Evolutionary conservation across 2,113 vertebrate genomes (phyloP).

Genomic region (Pandion haliaetus): DNA sequence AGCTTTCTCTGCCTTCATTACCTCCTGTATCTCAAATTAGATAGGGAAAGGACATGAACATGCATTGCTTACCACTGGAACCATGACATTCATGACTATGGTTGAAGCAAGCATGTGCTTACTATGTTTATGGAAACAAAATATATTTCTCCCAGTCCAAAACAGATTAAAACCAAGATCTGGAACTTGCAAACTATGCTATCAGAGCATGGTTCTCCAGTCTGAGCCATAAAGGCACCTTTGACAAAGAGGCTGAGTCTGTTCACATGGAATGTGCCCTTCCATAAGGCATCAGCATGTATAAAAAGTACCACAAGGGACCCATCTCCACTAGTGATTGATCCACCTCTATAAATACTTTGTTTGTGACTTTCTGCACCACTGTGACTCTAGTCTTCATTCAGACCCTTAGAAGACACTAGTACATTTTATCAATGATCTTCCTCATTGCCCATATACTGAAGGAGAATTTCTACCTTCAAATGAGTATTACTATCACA

Average conservation of each 20-base stretch:
- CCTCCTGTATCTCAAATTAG: neutral
- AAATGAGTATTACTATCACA: neutral
- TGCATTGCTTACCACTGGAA: neutral
- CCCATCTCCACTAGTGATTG: neutral
- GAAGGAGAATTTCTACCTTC: neutral
- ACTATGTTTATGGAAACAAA: neutral
- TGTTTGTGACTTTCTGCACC: neutral
- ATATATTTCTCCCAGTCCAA: neutral
- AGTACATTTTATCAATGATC: neutral
- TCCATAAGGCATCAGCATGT: neutral
- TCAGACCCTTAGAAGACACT: neutral
- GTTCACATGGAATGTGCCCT: neutral
- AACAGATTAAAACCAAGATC: neutral
- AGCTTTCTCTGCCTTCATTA: neutral
- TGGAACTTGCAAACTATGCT: neutral
- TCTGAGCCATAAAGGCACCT: neutral
- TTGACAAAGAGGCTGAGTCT: neutral
- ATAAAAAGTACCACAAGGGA: neutral
- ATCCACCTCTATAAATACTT: neutral
- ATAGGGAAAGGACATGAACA: accelerated
- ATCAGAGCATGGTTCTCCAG: neutral
- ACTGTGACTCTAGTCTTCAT: neutral
- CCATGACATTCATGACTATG: neutral
- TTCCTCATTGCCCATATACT: neutral
- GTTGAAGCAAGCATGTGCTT: accelerated